A percentile compares a stretch with the other conserved stretches of the same genome.
Conservation (phyloP, 2,797 vertebrate species). For the Pelodytes ibericus region DNA sequence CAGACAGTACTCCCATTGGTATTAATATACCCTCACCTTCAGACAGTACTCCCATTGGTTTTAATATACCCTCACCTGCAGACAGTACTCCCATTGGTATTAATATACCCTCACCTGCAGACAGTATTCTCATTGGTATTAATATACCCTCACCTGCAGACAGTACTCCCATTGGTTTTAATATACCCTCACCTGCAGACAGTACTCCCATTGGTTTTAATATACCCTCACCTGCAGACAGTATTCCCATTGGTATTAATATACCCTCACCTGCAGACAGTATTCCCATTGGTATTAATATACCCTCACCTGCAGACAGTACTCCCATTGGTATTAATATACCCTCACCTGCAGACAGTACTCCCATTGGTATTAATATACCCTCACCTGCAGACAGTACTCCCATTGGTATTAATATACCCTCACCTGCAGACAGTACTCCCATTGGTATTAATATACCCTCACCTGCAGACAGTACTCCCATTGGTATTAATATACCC, state of each 20-base stretch:
- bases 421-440: too few species aligned
- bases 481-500: neutral
- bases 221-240: neutral
- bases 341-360: conserved; percentile 3
- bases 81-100: too few species aligned
- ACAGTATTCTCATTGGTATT: neutral
- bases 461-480: neutral
- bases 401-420: neutral
- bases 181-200: neutral
- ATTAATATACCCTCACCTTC: too few species aligned
- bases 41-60: too few species aligned
- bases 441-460: neutral
- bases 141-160: neutral
- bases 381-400: neutral
- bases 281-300: neutral
- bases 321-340: neutral
- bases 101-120: conserved; percentile 1
- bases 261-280: conserved; percentile 3
- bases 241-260: neutral
- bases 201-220: neutral
- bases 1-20: too few species aligned
- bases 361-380: neutral
- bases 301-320: neutral
- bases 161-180: neutral
- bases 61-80: too few species aligned